Evolutionary conservation across 2,888 invertebrate species (phyloP).

Genomic region (Eilema caniola): DNA sequence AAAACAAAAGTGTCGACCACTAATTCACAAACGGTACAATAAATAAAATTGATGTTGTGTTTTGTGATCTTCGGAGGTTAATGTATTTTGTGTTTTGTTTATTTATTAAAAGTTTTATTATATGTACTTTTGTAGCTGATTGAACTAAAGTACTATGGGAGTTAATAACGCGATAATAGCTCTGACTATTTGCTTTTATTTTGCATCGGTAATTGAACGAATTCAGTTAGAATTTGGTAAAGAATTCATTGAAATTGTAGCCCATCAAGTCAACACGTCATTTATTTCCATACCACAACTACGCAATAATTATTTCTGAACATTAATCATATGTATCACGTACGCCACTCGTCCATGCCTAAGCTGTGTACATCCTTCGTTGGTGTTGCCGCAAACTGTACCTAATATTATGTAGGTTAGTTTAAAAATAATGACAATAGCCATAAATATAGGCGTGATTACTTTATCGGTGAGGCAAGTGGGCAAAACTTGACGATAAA

Average conservation of each 20-base stretch:
- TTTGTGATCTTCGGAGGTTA: neutral
- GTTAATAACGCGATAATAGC: neutral
- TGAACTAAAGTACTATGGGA: neutral
- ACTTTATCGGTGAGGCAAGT: neutral
- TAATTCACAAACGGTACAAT: neutral
- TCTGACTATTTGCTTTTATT: neutral
- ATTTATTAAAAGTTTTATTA: neutral
- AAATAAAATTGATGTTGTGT: neutral
- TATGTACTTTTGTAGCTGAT: neutral
- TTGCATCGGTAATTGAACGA: too few species aligned
- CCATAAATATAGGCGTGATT: slow-evolving; percentile 6
- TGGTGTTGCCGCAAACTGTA: neutral
- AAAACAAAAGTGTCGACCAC: neutral
- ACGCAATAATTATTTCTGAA: neutral
- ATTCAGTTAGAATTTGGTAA: too few species aligned
- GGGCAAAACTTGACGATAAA: neutral
- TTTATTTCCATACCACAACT: neutral
- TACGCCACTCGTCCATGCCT: slow-evolving; percentile 12
- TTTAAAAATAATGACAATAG: neutral
- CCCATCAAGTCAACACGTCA: neutral
- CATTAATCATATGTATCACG: slow-evolving; percentile 14
- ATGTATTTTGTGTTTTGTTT: neutral
- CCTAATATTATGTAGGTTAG: neutral
- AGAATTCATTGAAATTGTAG: neutral
- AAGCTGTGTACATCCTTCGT: neutral